Evolutionary conservation across 2,113 vertebrate genomes (phyloP).

Genomic region (Sarotherodon lohbergeri): DNA sequence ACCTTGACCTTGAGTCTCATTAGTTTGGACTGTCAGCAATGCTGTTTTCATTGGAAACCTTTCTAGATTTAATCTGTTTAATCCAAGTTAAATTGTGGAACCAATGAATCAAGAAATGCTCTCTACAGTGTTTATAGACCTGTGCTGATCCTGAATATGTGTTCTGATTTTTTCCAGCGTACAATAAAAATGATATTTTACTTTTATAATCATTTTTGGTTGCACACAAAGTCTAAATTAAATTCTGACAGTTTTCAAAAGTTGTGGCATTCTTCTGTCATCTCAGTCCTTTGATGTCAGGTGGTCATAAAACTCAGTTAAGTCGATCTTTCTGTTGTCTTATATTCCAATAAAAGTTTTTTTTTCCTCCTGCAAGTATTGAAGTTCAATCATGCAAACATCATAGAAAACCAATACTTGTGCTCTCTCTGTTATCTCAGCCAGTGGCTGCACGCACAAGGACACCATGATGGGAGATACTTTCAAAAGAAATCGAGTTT

Average conservation of each 20-base stretch:
- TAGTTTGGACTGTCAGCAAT: not conserved
- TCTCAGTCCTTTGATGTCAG: not conserved
- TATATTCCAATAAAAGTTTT: not conserved
- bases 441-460: not conserved
- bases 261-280: not conserved
- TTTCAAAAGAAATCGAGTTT: not conserved
- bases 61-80: not conserved
- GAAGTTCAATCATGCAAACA: not conserved
- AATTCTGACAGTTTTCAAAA: not conserved
- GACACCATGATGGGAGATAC: not conserved
- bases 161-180: accelerated
- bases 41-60: not conserved
- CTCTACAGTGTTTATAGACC: not conserved
- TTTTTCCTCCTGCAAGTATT: not conserved
- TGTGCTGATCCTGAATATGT: not conserved
- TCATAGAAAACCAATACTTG: not conserved
- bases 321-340: not conserved
- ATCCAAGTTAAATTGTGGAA: not conserved
- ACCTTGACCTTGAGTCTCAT: not conserved
- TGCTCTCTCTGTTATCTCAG: not conserved
- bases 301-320: not conserved
- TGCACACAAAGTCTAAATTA: not conserved
- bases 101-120: not conserved
- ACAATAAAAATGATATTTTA: not conserved
- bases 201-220: not conserved